A percentile compares a stretch with the other conserved stretches of the same genome.
These are phyloP conservation scores for Drosophila barbarae DNA, from an alignment of 2,888 invertebrate species.

Conservation along the genomic window DNA sequence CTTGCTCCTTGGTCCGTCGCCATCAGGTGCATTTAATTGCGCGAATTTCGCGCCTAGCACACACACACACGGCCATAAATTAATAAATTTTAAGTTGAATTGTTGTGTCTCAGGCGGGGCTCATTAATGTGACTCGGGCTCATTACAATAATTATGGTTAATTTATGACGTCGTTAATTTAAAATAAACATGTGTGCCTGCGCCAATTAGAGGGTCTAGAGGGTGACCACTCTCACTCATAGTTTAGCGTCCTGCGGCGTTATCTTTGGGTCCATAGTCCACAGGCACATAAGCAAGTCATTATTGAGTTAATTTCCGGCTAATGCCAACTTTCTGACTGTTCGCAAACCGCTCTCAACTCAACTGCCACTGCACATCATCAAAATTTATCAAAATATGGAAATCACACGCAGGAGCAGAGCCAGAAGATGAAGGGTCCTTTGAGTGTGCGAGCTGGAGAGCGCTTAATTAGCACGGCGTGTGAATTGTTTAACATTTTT, in stretches of 20 bases:
- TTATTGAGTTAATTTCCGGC: conserved; percentile 68
- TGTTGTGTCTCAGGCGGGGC: conserved; percentile 56
- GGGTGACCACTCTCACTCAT: conserved; percentile 13
- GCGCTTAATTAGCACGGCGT: conserved; percentile 70
- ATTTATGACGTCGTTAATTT: conserved; percentile 75
- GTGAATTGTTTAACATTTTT: conserved; percentile 72
- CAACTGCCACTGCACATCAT: conserved; percentile 56
- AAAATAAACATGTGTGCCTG: conserved; percentile 35
- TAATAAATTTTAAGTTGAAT: conserved; percentile 75
- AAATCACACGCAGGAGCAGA: conserved; percentile 49
- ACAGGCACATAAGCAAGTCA: conserved; percentile 39
- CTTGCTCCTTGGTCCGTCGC: background rate
- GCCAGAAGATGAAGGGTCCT: conserved; percentile 9
- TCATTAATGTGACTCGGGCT: conserved; percentile 64
- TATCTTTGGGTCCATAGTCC: background rate
- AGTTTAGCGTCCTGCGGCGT: conserved; percentile 1
- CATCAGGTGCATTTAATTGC: conserved; percentile 79
- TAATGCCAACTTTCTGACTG: conserved; percentile 47
- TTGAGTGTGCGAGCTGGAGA: conserved; percentile 34
- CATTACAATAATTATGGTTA: conserved; percentile 76
- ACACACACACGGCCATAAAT: conserved; percentile 63
- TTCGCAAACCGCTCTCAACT: conserved; percentile 11
- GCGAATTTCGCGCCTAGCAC: conserved; percentile 67
- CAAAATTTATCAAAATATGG: conserved; percentile 67
- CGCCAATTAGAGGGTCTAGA: conserved; percentile 7